Percentiles rank a stretch among this genome's conserved stretches.
Evolutionary conservation across 2,888 invertebrate genomes (phyloP).

Genomic region (Pantelozetes paolii): DNA sequence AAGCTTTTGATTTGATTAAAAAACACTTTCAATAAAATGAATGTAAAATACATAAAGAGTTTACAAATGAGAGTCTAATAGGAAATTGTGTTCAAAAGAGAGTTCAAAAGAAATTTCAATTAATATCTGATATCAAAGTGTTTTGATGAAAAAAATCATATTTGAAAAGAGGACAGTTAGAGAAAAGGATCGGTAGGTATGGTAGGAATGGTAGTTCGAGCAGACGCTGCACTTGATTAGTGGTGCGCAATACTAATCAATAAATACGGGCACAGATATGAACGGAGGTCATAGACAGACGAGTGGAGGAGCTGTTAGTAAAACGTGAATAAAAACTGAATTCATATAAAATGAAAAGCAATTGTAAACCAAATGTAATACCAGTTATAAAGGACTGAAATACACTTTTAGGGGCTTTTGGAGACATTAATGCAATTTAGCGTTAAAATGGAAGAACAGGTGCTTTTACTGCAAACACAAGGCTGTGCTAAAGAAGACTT

Average conservation of each 20-base stretch:
- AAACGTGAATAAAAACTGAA: background rate
- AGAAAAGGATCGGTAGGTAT: background rate
- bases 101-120: no score
- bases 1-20: no score
- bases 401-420: background rate
- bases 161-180: conserved; percentile 15
- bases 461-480: background rate
- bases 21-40: no score
- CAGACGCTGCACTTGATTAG: conserved; percentile 20
- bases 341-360: background rate
- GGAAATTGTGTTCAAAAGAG: no score
- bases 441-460: background rate
- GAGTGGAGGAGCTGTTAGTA: background rate
- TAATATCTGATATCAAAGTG: no score
- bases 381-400: background rate
- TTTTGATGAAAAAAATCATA: no score
- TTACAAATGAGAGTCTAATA: no score
- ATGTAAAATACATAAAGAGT: no score
- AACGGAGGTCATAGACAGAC: conserved; percentile 23
- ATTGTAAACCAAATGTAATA: background rate
- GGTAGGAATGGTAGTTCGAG: background rate
- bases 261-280: conserved; percentile 28
- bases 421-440: background rate
- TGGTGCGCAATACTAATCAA: conserved; percentile 32
- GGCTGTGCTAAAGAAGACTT: background rate